Conservation (phyloP, 2,113 vertebrate genomes). For the Aythya baeri region DNA sequence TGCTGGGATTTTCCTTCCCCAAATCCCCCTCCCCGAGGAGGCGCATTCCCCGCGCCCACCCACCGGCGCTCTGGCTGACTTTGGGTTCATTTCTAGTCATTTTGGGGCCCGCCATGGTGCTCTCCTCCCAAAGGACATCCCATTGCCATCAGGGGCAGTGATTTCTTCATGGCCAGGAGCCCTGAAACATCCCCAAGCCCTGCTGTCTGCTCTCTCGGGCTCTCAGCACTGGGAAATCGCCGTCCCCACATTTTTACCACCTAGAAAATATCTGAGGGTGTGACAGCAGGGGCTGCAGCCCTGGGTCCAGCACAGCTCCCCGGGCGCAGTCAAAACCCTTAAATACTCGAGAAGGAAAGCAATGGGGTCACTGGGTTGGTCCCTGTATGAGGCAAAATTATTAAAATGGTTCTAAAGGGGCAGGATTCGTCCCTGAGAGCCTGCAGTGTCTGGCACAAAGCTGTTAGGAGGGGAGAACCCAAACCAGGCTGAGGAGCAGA, state of each 20-base stretch:
- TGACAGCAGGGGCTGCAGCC: neutral
- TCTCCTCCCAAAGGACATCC: neutral
- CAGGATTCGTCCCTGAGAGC: neutral
- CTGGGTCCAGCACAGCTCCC: rapidly evolving
- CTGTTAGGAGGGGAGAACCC: neutral
- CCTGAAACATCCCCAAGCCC: neutral
- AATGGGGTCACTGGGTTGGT: rapidly evolving
- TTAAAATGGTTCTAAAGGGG: neutral
- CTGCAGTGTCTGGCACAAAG: neutral
- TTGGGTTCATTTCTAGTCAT: neutral
- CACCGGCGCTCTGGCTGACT: neutral
- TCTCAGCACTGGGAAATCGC: neutral
- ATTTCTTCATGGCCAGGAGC: neutral
- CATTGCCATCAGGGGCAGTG: neutral
- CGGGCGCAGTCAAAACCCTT: neutral
- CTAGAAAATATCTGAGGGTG: neutral
- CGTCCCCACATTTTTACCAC: neutral
- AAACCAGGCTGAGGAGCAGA: neutral
- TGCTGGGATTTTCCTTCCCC: slow-evolving; percentile 49
- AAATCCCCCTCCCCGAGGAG: neutral
- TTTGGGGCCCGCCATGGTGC: neutral
- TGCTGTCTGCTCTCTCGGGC: rapidly evolving
- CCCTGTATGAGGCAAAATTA: rapidly evolving
- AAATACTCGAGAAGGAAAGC: neutral
- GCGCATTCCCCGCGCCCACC: neutral